Conservation (phyloP, 2,888 invertebrate genomes). For the Apodemia zela region DNA sequence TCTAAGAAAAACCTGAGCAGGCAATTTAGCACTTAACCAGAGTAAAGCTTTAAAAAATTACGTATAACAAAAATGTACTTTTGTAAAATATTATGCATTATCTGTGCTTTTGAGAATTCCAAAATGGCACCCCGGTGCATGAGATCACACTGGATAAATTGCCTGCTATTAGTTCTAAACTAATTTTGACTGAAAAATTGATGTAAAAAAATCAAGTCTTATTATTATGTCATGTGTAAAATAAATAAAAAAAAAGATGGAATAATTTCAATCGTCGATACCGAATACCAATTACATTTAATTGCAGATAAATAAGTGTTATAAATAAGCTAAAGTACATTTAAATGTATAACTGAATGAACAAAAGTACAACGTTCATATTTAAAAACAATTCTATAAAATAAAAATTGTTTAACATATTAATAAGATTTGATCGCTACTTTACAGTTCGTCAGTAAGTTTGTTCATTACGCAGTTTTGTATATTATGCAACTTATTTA, state of each 20-base stretch:
- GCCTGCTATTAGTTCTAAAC: slow-evolving; percentile 61
- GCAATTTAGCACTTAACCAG: slow-evolving; percentile 51
- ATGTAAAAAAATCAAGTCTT: slow-evolving; percentile 37
- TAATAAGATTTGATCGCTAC: slow-evolving; percentile 41
- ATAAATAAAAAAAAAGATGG: slow-evolving; percentile 20
- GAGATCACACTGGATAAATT: slow-evolving; percentile 70
- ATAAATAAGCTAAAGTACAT: slow-evolving; percentile 14
- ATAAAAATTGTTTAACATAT: slow-evolving; percentile 28
- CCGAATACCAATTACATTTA: slow-evolving; percentile 10
- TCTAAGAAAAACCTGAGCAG: slow-evolving; percentile 61
- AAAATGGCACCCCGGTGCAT: slow-evolving; percentile 69
- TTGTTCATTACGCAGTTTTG: slow-evolving; percentile 56
- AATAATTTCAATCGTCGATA: slow-evolving; percentile 15
- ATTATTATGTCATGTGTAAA: slow-evolving; percentile 34
- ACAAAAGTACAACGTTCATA: slow-evolving; percentile 21
- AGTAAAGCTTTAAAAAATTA: slow-evolving; percentile 34
- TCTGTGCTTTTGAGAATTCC: slow-evolving; percentile 49
- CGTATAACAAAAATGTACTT: slow-evolving; percentile 37
- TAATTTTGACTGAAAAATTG: slow-evolving; percentile 52
- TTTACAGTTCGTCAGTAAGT: slow-evolving; percentile 41
- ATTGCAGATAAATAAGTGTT: slow-evolving; percentile 14
- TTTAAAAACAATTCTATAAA: slow-evolving; percentile 23
- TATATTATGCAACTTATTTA: slow-evolving; percentile 48
- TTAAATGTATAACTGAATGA: slow-evolving; percentile 14
- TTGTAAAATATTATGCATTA: slow-evolving; percentile 58